Conservation (phyloP, 2,888 invertebrate species). For the Lysandra coridon region DNA sequence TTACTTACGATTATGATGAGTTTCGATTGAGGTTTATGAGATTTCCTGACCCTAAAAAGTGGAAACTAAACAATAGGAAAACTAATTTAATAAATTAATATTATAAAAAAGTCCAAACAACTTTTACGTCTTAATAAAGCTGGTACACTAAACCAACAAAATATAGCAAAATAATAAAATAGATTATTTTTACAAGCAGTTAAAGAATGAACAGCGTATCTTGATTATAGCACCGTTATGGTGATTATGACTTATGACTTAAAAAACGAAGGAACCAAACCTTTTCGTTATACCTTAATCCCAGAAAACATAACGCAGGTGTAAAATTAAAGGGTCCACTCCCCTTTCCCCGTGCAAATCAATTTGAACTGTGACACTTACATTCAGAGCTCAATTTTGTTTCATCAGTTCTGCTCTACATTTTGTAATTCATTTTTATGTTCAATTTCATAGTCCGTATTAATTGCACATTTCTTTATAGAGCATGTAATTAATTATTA, state of each 20-base stretch:
- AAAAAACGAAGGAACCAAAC: background rate
- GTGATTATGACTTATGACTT: background rate
- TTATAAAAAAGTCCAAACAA: no score
- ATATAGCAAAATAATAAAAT: no score
- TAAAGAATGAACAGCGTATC: no score
- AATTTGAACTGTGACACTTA: background rate
- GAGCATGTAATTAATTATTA: slow-evolving; percentile 27
- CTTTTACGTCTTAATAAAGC: no score
- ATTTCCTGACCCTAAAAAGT: no score
- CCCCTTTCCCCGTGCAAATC: slow-evolving; percentile 1
- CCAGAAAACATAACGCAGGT: background rate
- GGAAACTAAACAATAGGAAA: no score
- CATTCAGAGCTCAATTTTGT: slow-evolving; percentile 16
- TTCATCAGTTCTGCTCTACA: slow-evolving; percentile 25
- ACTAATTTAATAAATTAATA: no score
- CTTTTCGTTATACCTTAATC: background rate
- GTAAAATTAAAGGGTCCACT: background rate
- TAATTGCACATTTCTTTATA: slow-evolving; percentile 26
- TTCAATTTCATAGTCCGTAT: slow-evolving; percentile 22
- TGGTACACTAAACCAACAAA: no score
- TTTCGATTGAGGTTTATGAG: no score
- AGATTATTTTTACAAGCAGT: no score
- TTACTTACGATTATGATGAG: no score
- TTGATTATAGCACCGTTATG: no score
- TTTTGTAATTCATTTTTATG: slow-evolving; percentile 15